Conservation (phyloP, 2,888 invertebrate species). For the Xanthia togata region DNA sequence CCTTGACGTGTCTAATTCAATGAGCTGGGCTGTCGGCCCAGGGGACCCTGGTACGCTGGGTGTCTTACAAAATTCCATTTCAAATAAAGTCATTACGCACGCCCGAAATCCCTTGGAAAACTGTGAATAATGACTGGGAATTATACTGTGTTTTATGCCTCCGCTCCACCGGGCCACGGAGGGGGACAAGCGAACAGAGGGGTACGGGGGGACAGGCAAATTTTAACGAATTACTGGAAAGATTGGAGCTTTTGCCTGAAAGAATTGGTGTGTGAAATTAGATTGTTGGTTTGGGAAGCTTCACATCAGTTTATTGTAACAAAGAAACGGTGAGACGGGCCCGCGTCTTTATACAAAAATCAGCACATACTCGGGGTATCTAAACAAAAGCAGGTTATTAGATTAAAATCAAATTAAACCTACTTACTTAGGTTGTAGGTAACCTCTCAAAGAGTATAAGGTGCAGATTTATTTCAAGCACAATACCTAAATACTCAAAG, state of each 20-base stretch:
- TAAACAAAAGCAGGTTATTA: constrained; percentile 6
- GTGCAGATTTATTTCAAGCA: background rate
- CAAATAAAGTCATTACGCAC: constrained; percentile 81
- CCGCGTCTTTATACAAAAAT: constrained; percentile 17
- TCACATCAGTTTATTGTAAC: constrained; percentile 67
- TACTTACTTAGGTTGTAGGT: background rate
- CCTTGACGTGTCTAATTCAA: constrained; percentile 61
- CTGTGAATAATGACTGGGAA: constrained; percentile 84
- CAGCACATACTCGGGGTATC: background rate
- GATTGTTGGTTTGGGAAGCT: constrained; percentile 74
- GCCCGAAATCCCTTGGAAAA: constrained; percentile 77
- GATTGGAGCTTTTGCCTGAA: constrained; percentile 77
- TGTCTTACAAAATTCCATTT: constrained; percentile 78
- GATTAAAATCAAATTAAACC: constrained; percentile 14
- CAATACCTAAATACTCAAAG: background rate
- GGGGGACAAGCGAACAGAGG: constrained; percentile 32
- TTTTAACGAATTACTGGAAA: constrained; percentile 81
- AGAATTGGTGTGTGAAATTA: constrained; percentile 83
- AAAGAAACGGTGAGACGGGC: constrained; percentile 50
- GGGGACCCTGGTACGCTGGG: constrained; percentile 54
- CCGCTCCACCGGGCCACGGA: constrained; percentile 52
- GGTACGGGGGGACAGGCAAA: constrained; percentile 66
- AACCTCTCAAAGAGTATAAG: background rate
- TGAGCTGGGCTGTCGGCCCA: constrained; percentile 51
- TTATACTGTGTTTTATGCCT: constrained; percentile 83